Evolutionary conservation across 2,888 invertebrate species (phyloP), one percentile per base, ranked within the genome.

Genomic region (Chrysodeixis includens): DNA sequence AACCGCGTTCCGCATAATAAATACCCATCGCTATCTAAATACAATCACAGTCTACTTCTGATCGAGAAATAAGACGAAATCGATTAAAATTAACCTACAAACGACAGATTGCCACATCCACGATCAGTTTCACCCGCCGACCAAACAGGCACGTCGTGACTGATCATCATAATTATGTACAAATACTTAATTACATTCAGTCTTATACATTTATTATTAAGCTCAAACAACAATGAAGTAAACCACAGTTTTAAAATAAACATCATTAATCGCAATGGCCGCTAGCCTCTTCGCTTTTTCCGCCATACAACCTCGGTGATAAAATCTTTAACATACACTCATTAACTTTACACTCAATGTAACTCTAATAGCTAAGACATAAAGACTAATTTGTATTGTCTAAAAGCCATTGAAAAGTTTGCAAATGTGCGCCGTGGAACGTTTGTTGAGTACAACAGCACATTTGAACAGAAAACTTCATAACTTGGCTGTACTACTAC

Each of bases 281-380:
- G 76, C 82, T 78, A 76, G 78, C 78, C 73, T 80, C 76, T 78
- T 74, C 80, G 77, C 78, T 85, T 86, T 46, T 86, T 86, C 86
- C 86, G 85, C 85, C 74, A 70, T 75, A 79, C 82, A 87, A 81
- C 86, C 87, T 87, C 82, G 83, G 77, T 83, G 86, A 86, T 86
- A 86, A 86, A 79, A 87, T 86, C 86, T 81, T 56, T 66, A 71
- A 64, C 70, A 67, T 67, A 76, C 73, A 63, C 52, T 26, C 35
- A 35, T 56, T 44, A 66, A 32, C n/a, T 63, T 44, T 65, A 32
- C 74, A 20, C 32, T 20, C 16, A 70, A 30, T 44, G 49, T 52
- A 63, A 56, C 57, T 71, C 62, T 78, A 84, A 78, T 67, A 20
- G 9, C 30, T 14, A 57, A 32, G 44, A 0, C 0, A 62, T 77